Percentiles rank a stretch among this genome's conserved stretches.
Evolutionary conservation across 37 sponge, comb jelly and placozoan genomes (phyloP).

Genomic region (Mnemiopsis leidyi): DNA sequence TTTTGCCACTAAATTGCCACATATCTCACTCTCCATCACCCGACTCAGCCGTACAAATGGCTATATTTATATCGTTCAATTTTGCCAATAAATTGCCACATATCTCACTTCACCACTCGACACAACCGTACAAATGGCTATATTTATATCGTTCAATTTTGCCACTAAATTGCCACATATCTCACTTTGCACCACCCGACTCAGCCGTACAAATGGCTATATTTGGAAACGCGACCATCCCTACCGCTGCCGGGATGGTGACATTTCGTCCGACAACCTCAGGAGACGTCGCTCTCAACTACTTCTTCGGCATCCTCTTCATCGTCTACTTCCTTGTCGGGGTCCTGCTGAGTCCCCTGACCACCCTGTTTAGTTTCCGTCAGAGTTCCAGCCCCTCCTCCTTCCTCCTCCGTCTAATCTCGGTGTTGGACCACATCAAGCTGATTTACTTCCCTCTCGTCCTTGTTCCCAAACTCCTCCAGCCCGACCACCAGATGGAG

Average conservation of each 20-base stretch:
- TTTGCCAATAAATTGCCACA: too few species aligned
- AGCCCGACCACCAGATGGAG: background rate
- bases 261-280: background rate
- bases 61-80: too few species aligned
- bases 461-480: background rate
- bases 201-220: background rate
- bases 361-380: background rate
- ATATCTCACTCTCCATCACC: too few species aligned
- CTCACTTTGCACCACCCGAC: too few species aligned
- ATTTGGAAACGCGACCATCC: background rate
- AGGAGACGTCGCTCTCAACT: background rate
- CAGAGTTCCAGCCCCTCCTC: background rate
- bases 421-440: background rate
- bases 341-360: background rate
- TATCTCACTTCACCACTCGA: too few species aligned
- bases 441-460: background rate
- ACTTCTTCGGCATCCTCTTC: background rate
- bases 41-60: background rate
- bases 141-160: too few species aligned
- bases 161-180: too few species aligned
- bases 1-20: too few species aligned
- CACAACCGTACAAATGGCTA: background rate
- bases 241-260: background rate
- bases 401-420: background rate
- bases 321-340: background rate